A percentile compares a stretch with the other conserved stretches of the same genome.
These are phyloP conservation scores for Polymixis lichenea DNA, from an alignment of 2,888 invertebrate genomes.

Conservation along the genomic window DNA sequence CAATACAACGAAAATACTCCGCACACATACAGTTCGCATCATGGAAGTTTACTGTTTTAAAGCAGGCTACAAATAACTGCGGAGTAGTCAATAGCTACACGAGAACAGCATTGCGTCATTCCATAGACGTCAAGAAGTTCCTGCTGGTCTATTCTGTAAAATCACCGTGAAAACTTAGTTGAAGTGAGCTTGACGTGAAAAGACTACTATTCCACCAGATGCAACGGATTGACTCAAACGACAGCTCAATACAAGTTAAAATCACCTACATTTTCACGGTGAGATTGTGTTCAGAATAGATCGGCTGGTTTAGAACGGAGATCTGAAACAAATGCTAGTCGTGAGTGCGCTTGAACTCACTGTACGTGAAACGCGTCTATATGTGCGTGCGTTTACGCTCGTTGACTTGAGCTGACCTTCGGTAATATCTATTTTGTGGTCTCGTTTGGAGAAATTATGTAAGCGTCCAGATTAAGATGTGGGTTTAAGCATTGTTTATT, in stretches of 20 bases:
- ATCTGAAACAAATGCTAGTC: not conserved
- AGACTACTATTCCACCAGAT: too few species aligned
- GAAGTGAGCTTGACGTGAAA: too few species aligned
- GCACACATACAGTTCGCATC: too few species aligned
- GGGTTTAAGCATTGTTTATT: constrained; percentile 10
- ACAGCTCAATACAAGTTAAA: too few species aligned
- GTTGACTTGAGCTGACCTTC: not conserved
- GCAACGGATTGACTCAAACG: too few species aligned
- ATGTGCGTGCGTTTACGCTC: not conserved
- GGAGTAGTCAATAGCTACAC: not conserved
- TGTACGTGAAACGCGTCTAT: not conserved
- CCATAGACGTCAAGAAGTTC: fast-evolving
- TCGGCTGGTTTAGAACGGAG: not conserved
- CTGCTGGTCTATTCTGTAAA: too few species aligned
- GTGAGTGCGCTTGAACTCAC: not conserved
- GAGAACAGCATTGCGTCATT: not conserved
- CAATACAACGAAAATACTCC: too few species aligned
- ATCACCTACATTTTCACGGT: too few species aligned
- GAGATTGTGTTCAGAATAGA: too few species aligned
- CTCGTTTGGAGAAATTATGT: constrained; percentile 28
- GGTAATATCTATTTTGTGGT: not conserved
- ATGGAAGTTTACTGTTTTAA: not conserved
- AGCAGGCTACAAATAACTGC: too few species aligned
- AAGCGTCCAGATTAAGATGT: constrained; percentile 7
- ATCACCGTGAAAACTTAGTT: too few species aligned